Percentiles rank a stretch among this genome's conserved stretches.
Evolutionary conservation across 1,140 invertebrate species (phyloP).

Genomic region (Bombus ignitus): DNA sequence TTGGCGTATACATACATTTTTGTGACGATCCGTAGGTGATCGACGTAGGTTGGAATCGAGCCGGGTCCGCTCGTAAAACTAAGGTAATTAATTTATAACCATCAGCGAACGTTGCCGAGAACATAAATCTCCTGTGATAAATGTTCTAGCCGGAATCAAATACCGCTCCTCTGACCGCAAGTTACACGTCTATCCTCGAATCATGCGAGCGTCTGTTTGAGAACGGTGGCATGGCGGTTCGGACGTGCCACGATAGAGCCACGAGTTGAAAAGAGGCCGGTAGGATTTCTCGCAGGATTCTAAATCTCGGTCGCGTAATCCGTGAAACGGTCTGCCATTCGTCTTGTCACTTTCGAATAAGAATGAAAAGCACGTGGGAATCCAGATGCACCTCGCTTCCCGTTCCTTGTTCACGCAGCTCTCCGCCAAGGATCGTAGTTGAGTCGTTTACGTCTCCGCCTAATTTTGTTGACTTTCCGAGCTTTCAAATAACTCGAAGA

Average conservation of each 20-base stretch:
- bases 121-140: constrained; percentile 50
- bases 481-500: too few relatives aligned
- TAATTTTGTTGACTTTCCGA: too few relatives aligned
- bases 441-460: too few relatives aligned
- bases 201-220: not conserved
- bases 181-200: constrained; percentile 30
- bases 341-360: constrained; percentile 55
- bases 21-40: not conserved
- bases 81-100: constrained; percentile 52
- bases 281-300: constrained; percentile 32
- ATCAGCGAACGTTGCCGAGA: constrained; percentile 20
- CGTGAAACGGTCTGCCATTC: constrained; percentile 53
- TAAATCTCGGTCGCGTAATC: constrained; percentile 30
- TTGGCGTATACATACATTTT: not conserved
- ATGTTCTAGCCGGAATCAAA: constrained; percentile 41
- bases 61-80: constrained; percentile 25
- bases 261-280: not conserved
- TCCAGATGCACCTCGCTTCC: constrained; percentile 38
- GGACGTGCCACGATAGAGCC: too few relatives aligned
- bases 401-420: not conserved
- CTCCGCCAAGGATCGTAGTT: not conserved
- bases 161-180: constrained; percentile 16
- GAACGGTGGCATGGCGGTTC: too few relatives aligned
- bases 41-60: too few relatives aligned
- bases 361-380: constrained; percentile 43